Evolutionary conservation across 2,797 vertebrate genomes (phyloP).

Genomic region (Paedocypris micromegethes): DNA sequence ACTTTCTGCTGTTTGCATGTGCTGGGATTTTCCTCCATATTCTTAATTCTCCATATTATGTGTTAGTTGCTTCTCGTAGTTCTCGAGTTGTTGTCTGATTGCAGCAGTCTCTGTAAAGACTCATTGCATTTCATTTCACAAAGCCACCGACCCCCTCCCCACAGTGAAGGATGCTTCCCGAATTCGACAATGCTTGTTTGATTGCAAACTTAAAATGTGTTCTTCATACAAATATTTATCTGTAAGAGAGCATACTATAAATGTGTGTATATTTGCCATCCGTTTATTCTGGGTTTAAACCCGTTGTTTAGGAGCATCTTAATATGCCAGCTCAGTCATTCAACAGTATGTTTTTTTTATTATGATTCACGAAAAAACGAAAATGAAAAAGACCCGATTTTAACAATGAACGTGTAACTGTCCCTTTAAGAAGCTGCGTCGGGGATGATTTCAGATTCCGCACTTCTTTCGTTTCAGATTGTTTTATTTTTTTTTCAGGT

Average conservation of each 20-base stretch:
- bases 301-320: too few relatives aligned
- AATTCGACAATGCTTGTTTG: too few relatives aligned
- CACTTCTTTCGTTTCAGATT: constrained; percentile 8
- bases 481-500: not conserved
- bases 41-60: too few relatives aligned
- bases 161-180: constrained; percentile 1
- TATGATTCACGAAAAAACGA: not conserved
- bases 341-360: too few relatives aligned
- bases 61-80: not conserved
- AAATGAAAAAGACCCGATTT: not conserved
- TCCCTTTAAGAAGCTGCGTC: constrained; percentile 13
- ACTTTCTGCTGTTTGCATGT: not conserved
- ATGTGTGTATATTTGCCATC: not conserved
- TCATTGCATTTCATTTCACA: constrained; percentile 6
- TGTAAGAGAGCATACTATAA: not conserved
- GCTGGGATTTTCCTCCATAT: not conserved
- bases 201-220: not conserved
- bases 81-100: not conserved
- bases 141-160: constrained; percentile 22
- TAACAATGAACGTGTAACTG: not conserved
- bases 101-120: constrained; percentile 19
- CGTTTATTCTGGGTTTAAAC: too few relatives aligned
- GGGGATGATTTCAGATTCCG: not conserved
- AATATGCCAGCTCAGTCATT: too few relatives aligned
- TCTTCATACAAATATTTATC: not conserved